Evolutionary conservation across 2,113 vertebrate genomes (phyloP), one percentile per base, ranked within the genome.

Genomic region (Panurus biarmicus): DNA sequence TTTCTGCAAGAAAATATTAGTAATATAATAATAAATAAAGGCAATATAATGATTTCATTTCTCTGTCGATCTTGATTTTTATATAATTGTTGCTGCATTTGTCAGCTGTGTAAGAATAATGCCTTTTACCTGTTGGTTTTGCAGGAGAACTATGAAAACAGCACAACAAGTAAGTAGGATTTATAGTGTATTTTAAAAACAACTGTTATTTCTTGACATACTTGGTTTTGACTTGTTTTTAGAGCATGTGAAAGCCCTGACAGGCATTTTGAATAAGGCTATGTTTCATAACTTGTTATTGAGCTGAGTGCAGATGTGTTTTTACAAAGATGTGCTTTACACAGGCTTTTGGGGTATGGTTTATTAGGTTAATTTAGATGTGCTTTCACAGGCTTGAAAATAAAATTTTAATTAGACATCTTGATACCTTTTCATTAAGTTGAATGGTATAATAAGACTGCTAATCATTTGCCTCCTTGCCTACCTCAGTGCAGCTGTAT

Each of bases 111-210:
- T 48, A 67, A 77, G 35, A 95, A 23, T 96, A 96, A 97, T 60
- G 20, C 16, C 23, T 86, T 93, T 91, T 93, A 67, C 70, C 26
- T 86, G 8, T 95, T 95, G 78, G 6, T 93, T 95, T 97, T 97
- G 60, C 94, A 97, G 96, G 96, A 94, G 10, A 33, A 12, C 72
- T 77, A 84, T 33, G 93, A 23, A 76, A 92, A 93, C 88, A 93
- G 56, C 93, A 95, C 87, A 48, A 5, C 94, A 72, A 94, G 96
- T 97, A 96, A 97, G 96, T 97, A 50, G n/a, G 25, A 86, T 90
- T 95, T 95, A 31, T 87, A 36, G 13, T 44, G 11, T 54, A 36
- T 85, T 94, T 93, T 91, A 70, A 89, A 94, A 58, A n/a, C 4
- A 33, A 38, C 23, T 54, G 33, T 53, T 87, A n/a, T 35, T 74